Evolutionary conservation across 1,140 invertebrate species (phyloP).

Genomic region (Wiebesia pumilae): DNA sequence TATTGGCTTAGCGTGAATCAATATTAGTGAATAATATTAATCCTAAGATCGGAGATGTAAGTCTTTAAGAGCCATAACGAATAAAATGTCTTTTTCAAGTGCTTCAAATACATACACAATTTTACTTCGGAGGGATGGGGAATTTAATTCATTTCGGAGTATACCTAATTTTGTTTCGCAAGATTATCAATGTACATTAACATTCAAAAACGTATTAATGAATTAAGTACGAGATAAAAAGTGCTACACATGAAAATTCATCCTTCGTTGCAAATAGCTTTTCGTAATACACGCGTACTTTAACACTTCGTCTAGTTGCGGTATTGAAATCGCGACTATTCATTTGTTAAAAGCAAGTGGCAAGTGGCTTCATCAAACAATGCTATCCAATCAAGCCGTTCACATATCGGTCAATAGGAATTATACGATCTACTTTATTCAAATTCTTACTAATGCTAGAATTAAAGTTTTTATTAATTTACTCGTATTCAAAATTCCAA

Average conservation of each 20-base stretch:
- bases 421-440: background rate
- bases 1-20: no score
- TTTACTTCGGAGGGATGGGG: no score
- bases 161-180: no score
- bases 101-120: no score
- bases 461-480: slow-evolving; percentile 4
- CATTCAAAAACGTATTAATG: no score
- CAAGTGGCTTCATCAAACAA: slow-evolving; percentile 54
- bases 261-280: background rate
- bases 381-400: slow-evolving; percentile 46
- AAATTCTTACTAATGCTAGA: background rate
- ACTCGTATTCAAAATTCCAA: background rate
- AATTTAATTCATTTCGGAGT: no score
- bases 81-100: no score
- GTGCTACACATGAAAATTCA: background rate
- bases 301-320: background rate
- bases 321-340: background rate
- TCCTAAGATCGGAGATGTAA: no score
- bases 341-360: slow-evolving; percentile 44
- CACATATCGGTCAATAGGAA: background rate
- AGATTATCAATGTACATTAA: no score
- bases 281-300: background rate
- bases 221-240: no score
- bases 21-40: no score
- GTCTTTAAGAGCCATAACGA: no score